Evolutionary conservation across 2,888 invertebrate species (phyloP), one percentile per base, ranked within the genome.

Genomic region (Andrena flavipes): DNA sequence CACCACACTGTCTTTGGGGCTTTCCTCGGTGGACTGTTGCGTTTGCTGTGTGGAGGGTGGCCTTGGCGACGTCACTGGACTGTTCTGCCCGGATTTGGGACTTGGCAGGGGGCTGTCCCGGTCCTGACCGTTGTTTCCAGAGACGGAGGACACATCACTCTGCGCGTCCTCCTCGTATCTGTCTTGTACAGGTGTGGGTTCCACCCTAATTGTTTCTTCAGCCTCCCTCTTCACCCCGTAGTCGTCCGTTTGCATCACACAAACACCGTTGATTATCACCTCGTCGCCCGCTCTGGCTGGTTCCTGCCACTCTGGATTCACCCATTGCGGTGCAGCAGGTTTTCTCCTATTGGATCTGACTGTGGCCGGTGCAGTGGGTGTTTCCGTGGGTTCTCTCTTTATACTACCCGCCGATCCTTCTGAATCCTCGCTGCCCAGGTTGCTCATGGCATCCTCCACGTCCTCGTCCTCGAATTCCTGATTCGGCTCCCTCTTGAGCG

Each of bases 301-400:
- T 92, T 97, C 97, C 91, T 97, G 97, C 97, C 97, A 97, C 90
- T 98, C 98, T 7, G 99, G 99, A 94, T 99, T 99, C 4, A 99
- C 98, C 98, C 99, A 99, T 94, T 99, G 99, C 1, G 99, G 99
- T 72, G 99, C 98, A 0, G 98, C 98, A 0, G 99, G 98, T 95
- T 99, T 99, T 91, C 99, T 96, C 84, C 98, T 95, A 75, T 97
- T 97, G 63, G 96, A 95, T 90, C 96, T 94, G 7, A 88, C 93
- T 10, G 91, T 91, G 29, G 92, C 86, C 59, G 95, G 95, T 59
- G 95, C 95, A 77, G 88, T 86, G 8, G 91, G 90, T 16, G 89
- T 88, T 75, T 93, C 94, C 73, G 91, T 85, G 3, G 93, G 92
- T 77, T 94, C 94, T 29, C 93, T 92, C 68, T 93, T 94, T 77